A percentile compares a stretch with the other conserved stretches of the same genome.
Conservation (phyloP, 1,140 invertebrate species). For the Hyles vespertilio region DNA sequence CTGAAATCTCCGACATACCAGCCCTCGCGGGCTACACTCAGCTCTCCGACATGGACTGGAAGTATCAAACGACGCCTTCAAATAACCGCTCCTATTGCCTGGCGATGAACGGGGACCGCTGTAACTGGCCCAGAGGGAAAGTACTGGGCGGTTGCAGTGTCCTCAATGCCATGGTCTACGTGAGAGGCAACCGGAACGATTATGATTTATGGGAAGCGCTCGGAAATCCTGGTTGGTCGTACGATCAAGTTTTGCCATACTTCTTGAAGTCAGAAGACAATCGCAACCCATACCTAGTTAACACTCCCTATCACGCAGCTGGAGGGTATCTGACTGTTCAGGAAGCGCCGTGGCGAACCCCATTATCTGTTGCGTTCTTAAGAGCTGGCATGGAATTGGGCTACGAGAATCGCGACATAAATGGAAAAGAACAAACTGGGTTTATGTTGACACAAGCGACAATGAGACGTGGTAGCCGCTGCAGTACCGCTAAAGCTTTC, state of each 20-base stretch:
- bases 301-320: conserved; percentile 84
- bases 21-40: conserved; percentile 85
- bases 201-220: conserved; percentile 93
- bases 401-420: conserved; percentile 87
- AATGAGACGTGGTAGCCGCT: conserved; percentile 89
- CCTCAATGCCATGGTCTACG: conserved; percentile 97
- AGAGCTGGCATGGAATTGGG: conserved; percentile 88
- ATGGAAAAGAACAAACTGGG: conserved; percentile 88
- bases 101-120: conserved; percentile 88
- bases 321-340: conserved; percentile 91
- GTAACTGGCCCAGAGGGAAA: conserved; percentile 92
- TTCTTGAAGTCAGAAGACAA: conserved; percentile 94
- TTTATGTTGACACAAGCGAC: conserved; percentile 92
- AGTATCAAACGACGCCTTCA: conserved; percentile 92
- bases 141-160: conserved; percentile 95
- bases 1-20: conserved; percentile 87
- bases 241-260: conserved; percentile 90
- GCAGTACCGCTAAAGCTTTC: conserved; percentile 93
- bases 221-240: conserved; percentile 94
- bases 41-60: conserved; percentile 92
- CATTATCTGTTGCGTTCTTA: conserved; percentile 87
- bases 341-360: conserved; percentile 88
- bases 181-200: conserved; percentile 92
- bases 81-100: conserved; percentile 84
- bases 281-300: conserved; percentile 85